These are phyloP conservation scores for Bombus vancouverensis DNA, from an alignment of 1,140 invertebrate species.

Conservation along the genomic window DNA sequence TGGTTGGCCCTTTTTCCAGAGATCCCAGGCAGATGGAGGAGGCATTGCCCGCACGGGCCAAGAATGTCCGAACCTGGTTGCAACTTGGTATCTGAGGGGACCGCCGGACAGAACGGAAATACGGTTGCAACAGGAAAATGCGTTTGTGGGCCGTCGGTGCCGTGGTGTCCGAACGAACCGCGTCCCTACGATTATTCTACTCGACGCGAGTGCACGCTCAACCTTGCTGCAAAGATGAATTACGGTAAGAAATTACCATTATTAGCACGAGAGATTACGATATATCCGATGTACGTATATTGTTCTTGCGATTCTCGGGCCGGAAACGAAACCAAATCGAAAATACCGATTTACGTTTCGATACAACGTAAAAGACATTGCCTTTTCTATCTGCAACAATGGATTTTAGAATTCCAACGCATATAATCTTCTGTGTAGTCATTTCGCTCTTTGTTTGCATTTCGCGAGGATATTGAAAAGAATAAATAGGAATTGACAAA, in stretches of 20 bases:
- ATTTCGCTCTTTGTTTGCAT: background rate
- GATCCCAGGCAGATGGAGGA: constrained; percentile 78
- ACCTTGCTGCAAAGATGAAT: constrained; percentile 78
- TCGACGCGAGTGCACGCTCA: constrained; percentile 79
- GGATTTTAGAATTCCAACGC: background rate
- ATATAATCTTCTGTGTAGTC: background rate
- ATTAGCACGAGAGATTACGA: background rate
- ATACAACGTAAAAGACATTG: background rate
- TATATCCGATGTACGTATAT: too few species aligned
- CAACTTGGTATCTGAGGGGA: constrained; percentile 77
- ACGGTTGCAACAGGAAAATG: constrained; percentile 73
- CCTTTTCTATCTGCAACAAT: background rate
- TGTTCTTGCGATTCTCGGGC: too few species aligned
- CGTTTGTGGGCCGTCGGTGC: constrained; percentile 78
- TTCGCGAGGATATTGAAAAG: background rate
- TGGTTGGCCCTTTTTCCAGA: constrained; percentile 61
- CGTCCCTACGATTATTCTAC: constrained; percentile 77
- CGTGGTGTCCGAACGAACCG: constrained; percentile 78
- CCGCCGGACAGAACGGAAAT: constrained; percentile 55
- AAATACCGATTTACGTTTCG: background rate
- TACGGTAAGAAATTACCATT: constrained; percentile 71
- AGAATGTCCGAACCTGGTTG: constrained; percentile 77
- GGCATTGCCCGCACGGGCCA: constrained; percentile 75
- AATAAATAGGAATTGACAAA: background rate
- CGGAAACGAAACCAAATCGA: background rate